Conservation (phyloP, 2,797 vertebrate genomes). For the Pseudotriccus pelzelni region DNA sequence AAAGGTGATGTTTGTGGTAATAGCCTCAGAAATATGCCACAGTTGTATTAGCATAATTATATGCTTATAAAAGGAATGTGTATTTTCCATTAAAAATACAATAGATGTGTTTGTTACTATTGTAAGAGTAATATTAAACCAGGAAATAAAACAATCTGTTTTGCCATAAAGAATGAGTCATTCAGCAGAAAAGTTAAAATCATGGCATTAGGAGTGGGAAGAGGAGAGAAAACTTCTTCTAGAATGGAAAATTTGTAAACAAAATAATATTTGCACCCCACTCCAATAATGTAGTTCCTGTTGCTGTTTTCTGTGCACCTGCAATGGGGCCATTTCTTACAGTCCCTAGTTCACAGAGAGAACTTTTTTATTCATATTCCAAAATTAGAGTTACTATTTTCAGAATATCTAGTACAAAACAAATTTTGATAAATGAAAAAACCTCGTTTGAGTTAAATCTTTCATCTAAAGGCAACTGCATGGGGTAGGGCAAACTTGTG, state of each 20-base stretch:
- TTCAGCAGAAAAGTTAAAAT: neutral
- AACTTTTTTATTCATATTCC: neutral
- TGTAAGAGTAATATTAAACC: neutral
- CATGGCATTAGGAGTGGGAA: neutral
- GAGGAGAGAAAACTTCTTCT: neutral
- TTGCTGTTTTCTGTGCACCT: neutral
- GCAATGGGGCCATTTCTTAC: neutral
- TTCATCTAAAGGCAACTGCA: neutral
- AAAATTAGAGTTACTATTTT: neutral
- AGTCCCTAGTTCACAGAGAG: neutral
- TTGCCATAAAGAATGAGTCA: neutral
- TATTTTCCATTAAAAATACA: neutral
- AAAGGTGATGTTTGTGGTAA: neutral
- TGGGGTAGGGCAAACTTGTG: neutral
- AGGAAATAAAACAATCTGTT: neutral
- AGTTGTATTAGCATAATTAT: neutral
- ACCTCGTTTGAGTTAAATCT: neutral
- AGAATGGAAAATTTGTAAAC: neutral
- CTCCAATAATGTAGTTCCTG: neutral
- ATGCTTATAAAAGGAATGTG: neutral
- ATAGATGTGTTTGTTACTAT: neutral
- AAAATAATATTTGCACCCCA: neutral
- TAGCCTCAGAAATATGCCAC: neutral
- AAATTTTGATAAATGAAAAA: neutral
- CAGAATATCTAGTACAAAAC: neutral